Evolutionary conservation across 37 sponge, comb jelly and placozoan genomes (phyloP).

Genomic region (Aphrocallistes beatrix): DNA sequence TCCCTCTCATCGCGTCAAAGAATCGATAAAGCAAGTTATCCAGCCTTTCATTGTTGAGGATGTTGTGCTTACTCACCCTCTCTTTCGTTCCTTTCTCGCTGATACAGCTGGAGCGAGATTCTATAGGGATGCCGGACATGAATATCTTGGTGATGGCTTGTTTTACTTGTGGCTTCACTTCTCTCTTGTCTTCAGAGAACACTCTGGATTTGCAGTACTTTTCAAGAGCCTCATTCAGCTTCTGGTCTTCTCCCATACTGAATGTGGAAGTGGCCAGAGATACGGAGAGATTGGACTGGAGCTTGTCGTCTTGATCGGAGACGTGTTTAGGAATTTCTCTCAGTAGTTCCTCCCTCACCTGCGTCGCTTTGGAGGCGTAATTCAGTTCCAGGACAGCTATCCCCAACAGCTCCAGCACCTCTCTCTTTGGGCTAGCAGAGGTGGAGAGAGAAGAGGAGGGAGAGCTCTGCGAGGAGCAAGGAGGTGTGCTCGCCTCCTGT

Average conservation of each 20-base stretch:
- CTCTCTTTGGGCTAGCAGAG: background rate
- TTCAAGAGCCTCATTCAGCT: background rate
- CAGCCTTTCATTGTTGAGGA: background rate
- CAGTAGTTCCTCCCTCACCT: background rate
- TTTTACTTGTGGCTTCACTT: background rate
- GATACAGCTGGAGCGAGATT: background rate
- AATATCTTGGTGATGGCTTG: conserved; percentile 16
- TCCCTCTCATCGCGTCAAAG: background rate
- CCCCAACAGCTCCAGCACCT: background rate
- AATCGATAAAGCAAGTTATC: conserved; percentile 11
- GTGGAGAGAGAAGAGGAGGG: background rate
- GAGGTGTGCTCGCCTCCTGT: background rate
- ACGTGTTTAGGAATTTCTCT: background rate
- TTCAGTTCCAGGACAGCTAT: background rate
- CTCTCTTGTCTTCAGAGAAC: conserved; percentile 17
- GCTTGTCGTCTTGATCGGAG: background rate
- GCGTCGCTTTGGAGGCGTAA: background rate
- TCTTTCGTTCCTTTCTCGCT: conserved; percentile 12
- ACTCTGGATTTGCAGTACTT: conserved; percentile 17
- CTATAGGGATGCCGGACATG: background rate
- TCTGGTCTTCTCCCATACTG: background rate
- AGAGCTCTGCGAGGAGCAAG: background rate
- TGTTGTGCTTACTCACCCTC: conserved; percentile 5
- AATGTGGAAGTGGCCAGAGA: conserved; percentile 11
- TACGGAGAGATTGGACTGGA: background rate